Base-by-base conservation (phyloP, 1,140 invertebrate species). In the Pectinophora gossypiella region DNA sequence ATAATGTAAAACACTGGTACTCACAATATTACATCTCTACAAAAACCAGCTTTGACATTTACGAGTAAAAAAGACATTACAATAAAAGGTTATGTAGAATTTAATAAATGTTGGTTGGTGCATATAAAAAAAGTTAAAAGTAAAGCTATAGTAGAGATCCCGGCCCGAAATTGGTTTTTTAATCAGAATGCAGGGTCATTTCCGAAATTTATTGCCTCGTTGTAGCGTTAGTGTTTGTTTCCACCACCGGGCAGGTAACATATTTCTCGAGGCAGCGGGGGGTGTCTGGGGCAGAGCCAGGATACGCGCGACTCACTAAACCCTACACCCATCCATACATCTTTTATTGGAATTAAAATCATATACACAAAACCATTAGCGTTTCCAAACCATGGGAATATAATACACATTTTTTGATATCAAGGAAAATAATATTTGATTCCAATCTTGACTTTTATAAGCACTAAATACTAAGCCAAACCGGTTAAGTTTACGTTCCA, bases 221-320 rank as follows among this genome's bases (percentile, higher is more conserved):
- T 70, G 71, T 79, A 75, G 71, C 51, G 52, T 76, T 70, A 74
- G 72, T 73, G 69, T 82, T 75, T 77, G 72, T 83, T 81, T 82
- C 75, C 70, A 74, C 63, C 65, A 63, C 55, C 61, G 54, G 58
- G 55, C 66, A 81, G 82, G 72, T 78, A 78, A 85, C 72, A 79
- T 83, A 74, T 77, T 65, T 75, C 68, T 72, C 42, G 46, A 48
- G 53, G 56, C 76, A 70, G 72, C 76, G 68, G 78, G 78, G 72
- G 76, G 75, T 76, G 68, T 76, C 75, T 72, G 66, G 19, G 52
- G 53, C 64, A 61, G 59, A 50, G 44, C 54, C 43, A n/a, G 54
- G 67, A 72, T 68, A 64, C 61, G 53, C 66, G 45, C 61, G 62
- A 75, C 66, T 48, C 42, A 18, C 19, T 32, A 19, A 49, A 18